A percentile compares a stretch with the other conserved stretches of the same genome.
phyloP scores from a whole-genome alignment of 1,140 invertebrate genomes.

The Zaprionus camerounensis region DNA sequence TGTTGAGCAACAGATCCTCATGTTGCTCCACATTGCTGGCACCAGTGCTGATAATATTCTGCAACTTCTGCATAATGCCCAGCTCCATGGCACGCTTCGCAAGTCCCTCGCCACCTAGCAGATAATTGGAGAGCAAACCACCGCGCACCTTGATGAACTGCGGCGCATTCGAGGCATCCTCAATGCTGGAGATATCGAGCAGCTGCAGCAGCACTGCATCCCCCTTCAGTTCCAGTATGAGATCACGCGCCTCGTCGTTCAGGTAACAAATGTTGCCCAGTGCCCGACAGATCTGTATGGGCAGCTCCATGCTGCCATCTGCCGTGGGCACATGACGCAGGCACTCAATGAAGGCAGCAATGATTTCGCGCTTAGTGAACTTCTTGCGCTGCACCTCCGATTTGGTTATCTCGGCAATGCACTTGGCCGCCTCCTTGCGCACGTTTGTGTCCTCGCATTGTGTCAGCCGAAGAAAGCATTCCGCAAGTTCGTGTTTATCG shows the following conservation, averaged over 20 bases:
- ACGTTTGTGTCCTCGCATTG: constrained; percentile 72
- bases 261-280: constrained; percentile 95
- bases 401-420: constrained; percentile 90
- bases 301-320: constrained; percentile 85
- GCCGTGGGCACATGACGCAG: constrained; percentile 67
- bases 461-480: constrained; percentile 70
- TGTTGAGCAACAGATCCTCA: constrained; percentile 88
- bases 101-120: constrained; percentile 89
- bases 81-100: constrained; percentile 88
- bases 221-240: constrained; percentile 87
- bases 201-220: constrained; percentile 85
- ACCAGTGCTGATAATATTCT: constrained; percentile 85
- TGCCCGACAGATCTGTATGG: constrained; percentile 91
- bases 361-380: constrained; percentile 87
- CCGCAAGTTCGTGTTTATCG: constrained; percentile 79
- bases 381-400: constrained; percentile 88
- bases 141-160: constrained; percentile 87
- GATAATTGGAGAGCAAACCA: constrained; percentile 92
- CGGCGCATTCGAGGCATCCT: constrained; percentile 78
- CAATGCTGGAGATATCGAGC: constrained; percentile 81
- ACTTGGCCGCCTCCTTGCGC: constrained; percentile 85
- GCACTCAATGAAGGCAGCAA: constrained; percentile 86
- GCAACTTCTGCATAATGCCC: constrained; percentile 87
- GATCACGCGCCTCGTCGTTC: constrained; percentile 89
- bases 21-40: constrained; percentile 84